phyloP scores from a whole-genome alignment of 2,888 invertebrate genomes.

The Frankliniella intonsa region DNA sequence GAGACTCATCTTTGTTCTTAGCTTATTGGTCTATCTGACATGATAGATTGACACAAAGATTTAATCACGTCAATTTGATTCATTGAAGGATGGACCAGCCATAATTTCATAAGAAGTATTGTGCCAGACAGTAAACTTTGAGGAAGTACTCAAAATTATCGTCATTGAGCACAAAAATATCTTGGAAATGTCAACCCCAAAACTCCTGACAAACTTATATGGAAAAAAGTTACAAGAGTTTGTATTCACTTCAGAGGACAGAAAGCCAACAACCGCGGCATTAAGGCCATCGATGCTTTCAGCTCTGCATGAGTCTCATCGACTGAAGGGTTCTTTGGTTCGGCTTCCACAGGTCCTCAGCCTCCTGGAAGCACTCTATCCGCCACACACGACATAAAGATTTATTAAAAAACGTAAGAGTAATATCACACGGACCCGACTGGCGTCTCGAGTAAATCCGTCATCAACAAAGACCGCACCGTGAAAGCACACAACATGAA shows the following conservation, averaged over 20 bases:
- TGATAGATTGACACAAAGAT: too few species aligned
- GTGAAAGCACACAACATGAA: constrained; percentile 14
- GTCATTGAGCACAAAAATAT: too few species aligned
- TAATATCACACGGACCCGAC: constrained; percentile 17
- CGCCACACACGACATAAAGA: too few species aligned
- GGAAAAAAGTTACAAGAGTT: too few species aligned
- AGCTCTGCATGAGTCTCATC: background rate
- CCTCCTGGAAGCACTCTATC: too few species aligned
- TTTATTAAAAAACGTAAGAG: background rate
- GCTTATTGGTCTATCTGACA: too few species aligned
- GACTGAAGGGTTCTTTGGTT: background rate
- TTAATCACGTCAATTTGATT: too few species aligned
- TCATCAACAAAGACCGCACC: background rate
- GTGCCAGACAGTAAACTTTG: too few species aligned
- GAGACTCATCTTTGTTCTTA: too few species aligned
- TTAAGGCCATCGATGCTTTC: background rate
- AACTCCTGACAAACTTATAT: too few species aligned
- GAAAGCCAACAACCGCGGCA: background rate
- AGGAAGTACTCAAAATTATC: too few species aligned
- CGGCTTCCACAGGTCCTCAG: background rate
- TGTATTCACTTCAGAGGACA: background rate
- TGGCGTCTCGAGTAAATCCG: background rate
- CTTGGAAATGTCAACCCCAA: too few species aligned
- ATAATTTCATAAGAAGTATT: background rate
- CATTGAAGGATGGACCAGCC: background rate